A percentile compares a stretch with the other conserved stretches of the same genome.
Evolutionary conservation across 2,113 vertebrate genomes (phyloP).

Genomic region (Circaetus gallicus): DNA sequence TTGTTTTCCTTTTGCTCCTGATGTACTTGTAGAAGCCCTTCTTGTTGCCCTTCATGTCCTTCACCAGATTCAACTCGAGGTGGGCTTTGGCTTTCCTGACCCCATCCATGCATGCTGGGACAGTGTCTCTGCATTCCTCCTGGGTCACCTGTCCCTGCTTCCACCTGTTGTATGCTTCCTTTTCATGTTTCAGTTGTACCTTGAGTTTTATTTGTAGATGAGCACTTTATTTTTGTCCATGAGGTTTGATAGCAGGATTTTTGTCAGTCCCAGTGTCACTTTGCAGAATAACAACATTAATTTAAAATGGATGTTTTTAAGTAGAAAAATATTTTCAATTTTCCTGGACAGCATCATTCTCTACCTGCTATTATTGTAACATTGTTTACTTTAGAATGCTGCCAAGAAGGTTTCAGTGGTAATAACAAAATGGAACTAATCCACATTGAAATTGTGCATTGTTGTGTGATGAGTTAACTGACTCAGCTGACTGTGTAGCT

Average conservation of each 20-base stretch:
- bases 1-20: background rate
- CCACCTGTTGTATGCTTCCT: background rate
- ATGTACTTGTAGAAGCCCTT: background rate
- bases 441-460: background rate
- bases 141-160: background rate
- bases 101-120: no score
- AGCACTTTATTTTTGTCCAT: background rate
- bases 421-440: background rate
- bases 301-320: background rate
- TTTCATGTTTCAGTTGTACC: background rate
- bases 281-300: background rate
- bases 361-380: background rate
- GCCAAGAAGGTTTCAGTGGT: background rate
- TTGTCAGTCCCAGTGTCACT: background rate
- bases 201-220: background rate
- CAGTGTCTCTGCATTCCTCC: background rate
- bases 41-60: background rate
- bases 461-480: background rate
- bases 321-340: background rate
- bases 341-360: background rate
- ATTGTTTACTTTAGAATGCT: background rate
- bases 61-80: background rate
- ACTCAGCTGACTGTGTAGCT: background rate
- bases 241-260: background rate
- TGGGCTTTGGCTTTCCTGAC: background rate